phyloP scores from a whole-genome alignment of 2,797 vertebrate genomes.

The Neosilurus hyrtlii region DNA sequence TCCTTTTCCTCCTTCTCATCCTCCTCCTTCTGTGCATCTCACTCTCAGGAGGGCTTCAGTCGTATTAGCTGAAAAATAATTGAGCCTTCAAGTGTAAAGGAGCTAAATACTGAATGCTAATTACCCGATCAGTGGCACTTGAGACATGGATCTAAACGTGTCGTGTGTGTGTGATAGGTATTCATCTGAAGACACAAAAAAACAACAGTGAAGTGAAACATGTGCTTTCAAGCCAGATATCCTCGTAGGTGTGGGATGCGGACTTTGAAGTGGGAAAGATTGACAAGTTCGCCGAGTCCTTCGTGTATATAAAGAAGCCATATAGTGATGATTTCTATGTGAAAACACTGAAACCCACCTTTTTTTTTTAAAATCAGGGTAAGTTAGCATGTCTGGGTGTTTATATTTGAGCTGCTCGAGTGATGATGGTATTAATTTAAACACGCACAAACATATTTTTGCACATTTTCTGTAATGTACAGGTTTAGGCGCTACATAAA shows the following conservation, averaged over 20 bases:
- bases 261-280: background rate
- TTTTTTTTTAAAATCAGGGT: too few species aligned
- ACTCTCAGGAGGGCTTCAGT: slow-evolving; percentile 24
- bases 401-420: too few species aligned
- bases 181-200: slow-evolving; percentile 31
- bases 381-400: too few species aligned
- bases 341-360: background rate
- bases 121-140: slow-evolving; percentile 40
- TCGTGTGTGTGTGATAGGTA: slow-evolving; percentile 15
- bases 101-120: slow-evolving; percentile 47
- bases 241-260: background rate
- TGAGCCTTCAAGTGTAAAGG: slow-evolving; percentile 38
- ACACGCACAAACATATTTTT: too few species aligned
- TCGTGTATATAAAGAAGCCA: background rate
- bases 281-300: background rate
- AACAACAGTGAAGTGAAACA: background rate
- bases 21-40: slow-evolving; percentile 13
- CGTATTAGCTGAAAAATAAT: slow-evolving; percentile 46
- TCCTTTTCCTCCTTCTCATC: background rate
- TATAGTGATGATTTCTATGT: background rate
- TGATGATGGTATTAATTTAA: too few species aligned
- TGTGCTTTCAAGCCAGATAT: background rate
- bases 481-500: too few species aligned
- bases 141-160: slow-evolving; percentile 36
- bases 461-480: too few species aligned